Evolutionary conservation across 2,797 vertebrate genomes (phyloP).

Genomic region (Phataginus tetradactyla): DNA sequence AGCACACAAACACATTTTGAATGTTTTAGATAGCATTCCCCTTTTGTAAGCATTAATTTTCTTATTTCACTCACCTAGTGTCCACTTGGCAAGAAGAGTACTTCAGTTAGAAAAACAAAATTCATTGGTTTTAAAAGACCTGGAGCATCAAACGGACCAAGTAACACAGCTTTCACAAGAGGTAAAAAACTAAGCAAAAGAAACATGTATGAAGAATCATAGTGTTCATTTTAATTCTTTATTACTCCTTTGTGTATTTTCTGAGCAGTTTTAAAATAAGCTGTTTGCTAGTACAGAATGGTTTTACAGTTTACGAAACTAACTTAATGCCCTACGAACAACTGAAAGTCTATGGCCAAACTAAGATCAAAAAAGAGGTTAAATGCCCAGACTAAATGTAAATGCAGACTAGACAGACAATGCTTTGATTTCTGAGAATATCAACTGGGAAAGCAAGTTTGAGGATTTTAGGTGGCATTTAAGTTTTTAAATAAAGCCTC

Average conservation of each 20-base stretch:
- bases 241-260: constrained; percentile 68
- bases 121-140: constrained; percentile 93
- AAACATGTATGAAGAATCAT: constrained; percentile 60
- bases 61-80: constrained; percentile 87
- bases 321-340: constrained; percentile 72
- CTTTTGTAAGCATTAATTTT: constrained; percentile 75
- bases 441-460: constrained; percentile 80
- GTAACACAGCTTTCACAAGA: constrained; percentile 91
- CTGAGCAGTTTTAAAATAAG: constrained; percentile 73
- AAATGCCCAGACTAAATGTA: constrained; percentile 80
- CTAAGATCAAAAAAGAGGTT: constrained; percentile 82
- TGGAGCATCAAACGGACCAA: constrained; percentile 91
- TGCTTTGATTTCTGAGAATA: constrained; percentile 80
- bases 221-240: constrained; percentile 70
- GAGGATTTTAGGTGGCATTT: constrained; percentile 71
- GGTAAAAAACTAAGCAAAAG: constrained; percentile 87
- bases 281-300: constrained; percentile 72
- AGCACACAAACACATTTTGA: constrained; percentile 66
- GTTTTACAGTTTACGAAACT: constrained; percentile 72
- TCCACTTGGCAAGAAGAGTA: constrained; percentile 97
- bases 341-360: constrained; percentile 77
- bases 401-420: constrained; percentile 77
- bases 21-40: constrained; percentile 73
- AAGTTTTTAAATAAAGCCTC: constrained; percentile 65
- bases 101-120: constrained; percentile 97